Conservation (phyloP, 2,888 invertebrate species). For the Drosophila rubida region DNA sequence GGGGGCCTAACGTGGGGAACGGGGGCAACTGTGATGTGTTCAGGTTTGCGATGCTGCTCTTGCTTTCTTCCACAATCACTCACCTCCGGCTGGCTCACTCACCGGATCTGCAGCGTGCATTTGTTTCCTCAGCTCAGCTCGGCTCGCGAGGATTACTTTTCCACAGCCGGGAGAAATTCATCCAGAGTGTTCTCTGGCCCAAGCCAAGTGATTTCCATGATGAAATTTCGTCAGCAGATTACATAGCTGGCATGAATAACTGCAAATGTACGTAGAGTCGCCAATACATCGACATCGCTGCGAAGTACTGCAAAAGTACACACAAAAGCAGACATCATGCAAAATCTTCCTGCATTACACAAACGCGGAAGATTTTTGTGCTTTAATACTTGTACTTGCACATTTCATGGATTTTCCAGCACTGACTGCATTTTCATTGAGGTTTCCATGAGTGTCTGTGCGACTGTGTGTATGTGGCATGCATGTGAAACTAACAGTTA, state of each 20-base stretch:
- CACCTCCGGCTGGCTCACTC: constrained; percentile 12
- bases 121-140: constrained; percentile 14
- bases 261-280: not conserved
- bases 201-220: constrained; percentile 7
- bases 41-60: constrained; percentile 46
- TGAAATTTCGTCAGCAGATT: constrained; percentile 15
- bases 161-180: constrained; percentile 15
- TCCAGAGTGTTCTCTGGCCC: not conserved
- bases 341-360: constrained; percentile 82
- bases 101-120: constrained; percentile 26
- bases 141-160: constrained; percentile 14
- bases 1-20: constrained; percentile 25
- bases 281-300: not conserved
- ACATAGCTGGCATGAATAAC: not conserved
- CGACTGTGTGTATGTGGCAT: constrained; percentile 26
- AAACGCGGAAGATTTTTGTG: constrained; percentile 79
- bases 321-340: constrained; percentile 58
- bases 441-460: constrained; percentile 31
- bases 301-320: constrained; percentile 14
- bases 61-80: constrained; percentile 72
- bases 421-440: constrained; percentile 71
- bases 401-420: constrained; percentile 73
- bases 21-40: constrained; percentile 52
- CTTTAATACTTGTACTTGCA: constrained; percentile 61
- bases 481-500: constrained; percentile 76